phyloP scores from a whole-genome alignment of 1,140 invertebrate species.

The Drosophila bifasciata region DNA sequence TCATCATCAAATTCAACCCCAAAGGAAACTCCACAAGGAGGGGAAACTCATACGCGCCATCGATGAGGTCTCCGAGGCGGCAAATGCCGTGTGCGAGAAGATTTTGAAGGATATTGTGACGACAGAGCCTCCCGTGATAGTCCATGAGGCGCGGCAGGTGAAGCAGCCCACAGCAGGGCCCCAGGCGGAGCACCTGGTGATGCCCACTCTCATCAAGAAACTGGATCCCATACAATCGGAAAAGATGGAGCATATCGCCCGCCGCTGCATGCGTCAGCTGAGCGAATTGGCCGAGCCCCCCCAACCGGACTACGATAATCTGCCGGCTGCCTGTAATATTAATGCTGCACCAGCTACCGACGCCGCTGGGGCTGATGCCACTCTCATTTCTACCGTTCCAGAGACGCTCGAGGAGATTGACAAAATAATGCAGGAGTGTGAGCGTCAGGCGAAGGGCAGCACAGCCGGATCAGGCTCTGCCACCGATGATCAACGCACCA shows the following conservation, averaged over 20 bases:
- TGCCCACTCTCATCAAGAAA: constrained; percentile 77
- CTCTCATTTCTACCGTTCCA: constrained; percentile 81
- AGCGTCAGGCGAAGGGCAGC: constrained; percentile 64
- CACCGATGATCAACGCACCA: constrained; percentile 68
- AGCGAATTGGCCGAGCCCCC: constrained; percentile 62
- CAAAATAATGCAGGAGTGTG: constrained; percentile 83
- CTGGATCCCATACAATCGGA: constrained; percentile 81
- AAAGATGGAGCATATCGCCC: constrained; percentile 76
- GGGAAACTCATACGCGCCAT: constrained; percentile 78
- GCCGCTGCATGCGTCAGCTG: constrained; percentile 80
- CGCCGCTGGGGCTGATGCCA: constrained; percentile 50
- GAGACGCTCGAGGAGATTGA: constrained; percentile 81
- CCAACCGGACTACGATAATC: constrained; percentile 76
- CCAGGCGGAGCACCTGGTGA: constrained; percentile 53
- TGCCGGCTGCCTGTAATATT: constrained; percentile 67
- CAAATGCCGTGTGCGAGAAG: constrained; percentile 80
- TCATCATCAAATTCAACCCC: constrained; percentile 15
- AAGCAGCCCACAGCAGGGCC: constrained; percentile 46
- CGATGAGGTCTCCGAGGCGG: constrained; percentile 79
- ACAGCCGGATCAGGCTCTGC: constrained; percentile 30
- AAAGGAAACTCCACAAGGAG: constrained; percentile 69
- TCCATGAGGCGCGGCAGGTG: constrained; percentile 72
- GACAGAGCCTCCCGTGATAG: constrained; percentile 75
- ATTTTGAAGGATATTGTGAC: constrained; percentile 81
- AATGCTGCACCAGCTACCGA: constrained; percentile 32